Conservation (phyloP, 2,888 invertebrate species). For the Scaptodrosophila latifasciaeformis region DNA sequence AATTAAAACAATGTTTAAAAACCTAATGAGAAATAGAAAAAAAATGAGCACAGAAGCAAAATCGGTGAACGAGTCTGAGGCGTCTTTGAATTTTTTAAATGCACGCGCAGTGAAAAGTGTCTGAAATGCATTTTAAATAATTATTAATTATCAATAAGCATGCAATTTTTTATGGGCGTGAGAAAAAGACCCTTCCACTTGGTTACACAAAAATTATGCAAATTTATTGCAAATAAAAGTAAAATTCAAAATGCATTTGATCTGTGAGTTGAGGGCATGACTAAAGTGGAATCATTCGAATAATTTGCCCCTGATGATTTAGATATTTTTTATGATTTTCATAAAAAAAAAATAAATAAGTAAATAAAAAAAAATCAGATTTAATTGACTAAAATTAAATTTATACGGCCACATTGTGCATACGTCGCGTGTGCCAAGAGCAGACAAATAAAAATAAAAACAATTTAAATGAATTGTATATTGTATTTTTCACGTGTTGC, state of each 20-base stretch:
- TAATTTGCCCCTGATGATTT: too few species aligned
- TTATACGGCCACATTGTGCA: conserved; percentile 28
- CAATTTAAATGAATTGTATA: neutral
- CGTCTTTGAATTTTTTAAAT: conserved; percentile 33
- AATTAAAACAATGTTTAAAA: neutral
- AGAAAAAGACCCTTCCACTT: conserved; percentile 17
- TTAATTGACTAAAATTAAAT: conserved; percentile 19
- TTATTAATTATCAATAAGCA: conserved; percentile 54
- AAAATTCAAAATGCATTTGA: too few species aligned
- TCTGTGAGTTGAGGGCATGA: too few species aligned
- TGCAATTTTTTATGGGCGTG: conserved; percentile 47
- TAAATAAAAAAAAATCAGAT: conserved; percentile 10
- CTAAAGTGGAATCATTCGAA: too few species aligned
- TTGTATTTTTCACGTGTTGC: conserved; percentile 23
- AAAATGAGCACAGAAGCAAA: neutral
- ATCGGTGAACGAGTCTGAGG: too few species aligned
- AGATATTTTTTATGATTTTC: too few species aligned
- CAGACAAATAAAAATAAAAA: neutral
- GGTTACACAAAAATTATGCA: neutral
- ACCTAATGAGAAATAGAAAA: neutral
- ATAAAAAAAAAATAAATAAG: too few species aligned
- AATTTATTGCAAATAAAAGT: neutral
- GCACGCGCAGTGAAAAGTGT: conserved; percentile 44
- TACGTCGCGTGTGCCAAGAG: conserved; percentile 19
- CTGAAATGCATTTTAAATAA: conserved; percentile 45